Evolutionary conservation across 2,113 vertebrate genomes (phyloP), one percentile per base, ranked within the genome.

Genomic region (Archocentrus centrarchus): DNA sequence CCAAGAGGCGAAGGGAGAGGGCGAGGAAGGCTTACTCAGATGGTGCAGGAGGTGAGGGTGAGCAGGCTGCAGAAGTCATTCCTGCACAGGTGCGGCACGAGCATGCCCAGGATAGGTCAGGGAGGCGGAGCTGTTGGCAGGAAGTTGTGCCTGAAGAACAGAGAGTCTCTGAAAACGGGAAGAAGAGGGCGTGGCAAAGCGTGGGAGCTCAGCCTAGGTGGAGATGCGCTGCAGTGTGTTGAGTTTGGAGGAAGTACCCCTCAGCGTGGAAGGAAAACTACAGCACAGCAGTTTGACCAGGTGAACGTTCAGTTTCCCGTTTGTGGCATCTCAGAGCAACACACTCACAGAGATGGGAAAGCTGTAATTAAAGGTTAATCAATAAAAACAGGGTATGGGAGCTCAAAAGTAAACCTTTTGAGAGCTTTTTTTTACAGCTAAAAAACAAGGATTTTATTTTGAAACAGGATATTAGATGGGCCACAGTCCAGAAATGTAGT

Each of bases 81-180:
- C 32, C 77, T 84, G 62, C 82, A 86, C 41, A 81, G 76, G 89
- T 90, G 70, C 60, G 60, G 86, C 41, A 58, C 6, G 83, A 87
- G 32, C 70, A 61, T 3, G 0, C 27, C 62, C 50, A 88, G 84
- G 88, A 78, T 30, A 0, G 95, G 93, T 39, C 89, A 88, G 78
- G 95, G 94, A 0, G 95, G 94, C n/a, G 95, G 94, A 35, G 77
- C 88, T 13, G 91, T 86, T 0, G 94, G 95, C 32, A 92, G 93
- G 83, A 91, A 53, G 41, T 9, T 93, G 37, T 41, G 27, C 58
- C 32, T 95, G 80, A 93, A 91, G 76, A 80, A 79, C 1, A 91
- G 94, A 83, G 82, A 86, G n/a, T 18, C 75, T 17, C 80, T 89
- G 58, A 86, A 62, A 27, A 8, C 79, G 2, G 18, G 76, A 47